Evolutionary conservation across 2,888 invertebrate genomes (phyloP).

Genomic region (Lycia hirtaria): DNA sequence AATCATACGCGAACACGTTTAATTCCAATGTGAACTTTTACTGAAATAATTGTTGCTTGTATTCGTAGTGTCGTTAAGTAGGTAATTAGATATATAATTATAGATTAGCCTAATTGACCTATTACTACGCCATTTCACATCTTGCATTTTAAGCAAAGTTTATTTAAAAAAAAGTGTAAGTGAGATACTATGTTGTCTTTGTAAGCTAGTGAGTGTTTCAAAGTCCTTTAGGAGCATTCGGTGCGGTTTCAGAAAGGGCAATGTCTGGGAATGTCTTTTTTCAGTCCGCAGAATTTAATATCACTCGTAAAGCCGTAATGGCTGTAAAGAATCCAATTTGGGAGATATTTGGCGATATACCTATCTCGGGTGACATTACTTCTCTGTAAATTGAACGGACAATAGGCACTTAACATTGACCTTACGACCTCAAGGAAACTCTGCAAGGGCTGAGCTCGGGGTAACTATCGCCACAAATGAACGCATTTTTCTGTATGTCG

Average conservation of each 20-base stretch:
- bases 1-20: no score
- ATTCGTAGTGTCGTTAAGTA: no score
- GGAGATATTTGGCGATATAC: conserved; percentile 24
- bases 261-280: conserved; percentile 28
- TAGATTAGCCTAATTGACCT: no score
- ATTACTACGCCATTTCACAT: no score
- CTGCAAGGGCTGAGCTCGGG: neutral
- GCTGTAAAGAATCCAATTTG: conserved; percentile 39
- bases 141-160: neutral
- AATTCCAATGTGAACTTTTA: no score
- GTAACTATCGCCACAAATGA: neutral
- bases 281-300: conserved; percentile 40
- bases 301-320: conserved; percentile 37
- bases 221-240: conserved; percentile 1
- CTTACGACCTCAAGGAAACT: neutral
- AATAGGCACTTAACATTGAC: conserved; percentile 2
- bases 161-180: neutral
- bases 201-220: neutral
- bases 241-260: conserved; percentile 15
- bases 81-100: no score
- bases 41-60: no score
- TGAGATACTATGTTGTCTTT: neutral
- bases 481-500: neutral
- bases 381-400: conserved; percentile 16
- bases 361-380: conserved; percentile 22